Evolutionary conservation across 2,888 invertebrate genomes (phyloP).

Genomic region (Strigamia crassipes): DNA sequence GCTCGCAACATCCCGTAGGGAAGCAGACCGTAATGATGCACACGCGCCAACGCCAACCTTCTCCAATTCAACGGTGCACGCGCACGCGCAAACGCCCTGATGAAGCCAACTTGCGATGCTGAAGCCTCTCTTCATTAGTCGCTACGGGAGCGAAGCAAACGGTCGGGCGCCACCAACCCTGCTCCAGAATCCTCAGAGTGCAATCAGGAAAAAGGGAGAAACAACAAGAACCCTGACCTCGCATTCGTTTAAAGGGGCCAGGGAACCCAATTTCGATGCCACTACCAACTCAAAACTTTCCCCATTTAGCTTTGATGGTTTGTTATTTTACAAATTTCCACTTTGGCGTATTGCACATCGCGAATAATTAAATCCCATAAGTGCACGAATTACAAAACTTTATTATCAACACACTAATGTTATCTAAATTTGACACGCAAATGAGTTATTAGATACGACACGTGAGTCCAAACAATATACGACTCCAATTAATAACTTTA

Average conservation of each 20-base stretch:
- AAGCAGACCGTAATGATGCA: constrained; percentile 25
- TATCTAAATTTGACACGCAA: background rate
- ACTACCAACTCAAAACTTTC: background rate
- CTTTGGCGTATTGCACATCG: background rate
- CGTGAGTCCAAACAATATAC: background rate
- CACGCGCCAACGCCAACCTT: constrained; percentile 30
- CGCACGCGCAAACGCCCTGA: constrained; percentile 25
- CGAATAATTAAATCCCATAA: background rate
- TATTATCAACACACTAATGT: background rate
- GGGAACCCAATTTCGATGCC: background rate
- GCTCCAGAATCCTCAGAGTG: background rate
- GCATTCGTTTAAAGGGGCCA: background rate
- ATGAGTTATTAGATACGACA: background rate
- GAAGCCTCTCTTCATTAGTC: constrained; percentile 32
- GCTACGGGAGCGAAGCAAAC: constrained; percentile 32
- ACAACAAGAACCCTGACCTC: constrained; percentile 8
- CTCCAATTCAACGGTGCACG: constrained; percentile 37
- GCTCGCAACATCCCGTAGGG: constrained; percentile 25
- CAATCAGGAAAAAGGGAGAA: background rate
- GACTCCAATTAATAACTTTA: background rate
- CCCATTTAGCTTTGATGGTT: background rate
- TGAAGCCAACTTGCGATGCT: constrained; percentile 36
- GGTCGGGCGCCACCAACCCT: background rate
- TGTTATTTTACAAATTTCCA: background rate
- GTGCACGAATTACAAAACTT: background rate